Evolutionary conservation across 2,113 vertebrate genomes (phyloP).

Genomic region (Excalfactoria chinensis): DNA sequence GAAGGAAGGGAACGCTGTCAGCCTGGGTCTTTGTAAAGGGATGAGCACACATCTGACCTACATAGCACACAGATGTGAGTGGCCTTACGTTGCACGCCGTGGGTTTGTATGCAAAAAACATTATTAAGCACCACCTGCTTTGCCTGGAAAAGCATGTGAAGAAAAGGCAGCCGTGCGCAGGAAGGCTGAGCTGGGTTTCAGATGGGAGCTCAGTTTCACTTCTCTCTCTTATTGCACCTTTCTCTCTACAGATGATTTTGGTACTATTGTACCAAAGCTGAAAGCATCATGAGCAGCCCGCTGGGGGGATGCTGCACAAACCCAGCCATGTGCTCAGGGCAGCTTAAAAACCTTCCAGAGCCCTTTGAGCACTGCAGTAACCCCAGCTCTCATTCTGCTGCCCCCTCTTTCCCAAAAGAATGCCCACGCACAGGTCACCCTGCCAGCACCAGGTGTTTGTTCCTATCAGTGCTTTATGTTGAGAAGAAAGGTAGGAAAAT

Average conservation of each 20-base stretch:
- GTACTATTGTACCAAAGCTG: not conserved
- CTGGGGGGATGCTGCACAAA: too few species aligned
- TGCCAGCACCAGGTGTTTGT: not conserved
- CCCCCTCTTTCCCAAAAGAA: not conserved
- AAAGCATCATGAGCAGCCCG: not conserved
- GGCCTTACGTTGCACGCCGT: not conserved
- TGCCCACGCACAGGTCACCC: not conserved
- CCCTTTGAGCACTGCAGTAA: not conserved
- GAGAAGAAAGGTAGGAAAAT: not conserved
- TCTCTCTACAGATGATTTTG: not conserved
- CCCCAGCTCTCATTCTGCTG: too few species aligned
- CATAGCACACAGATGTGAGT: slow-evolving; percentile 56
- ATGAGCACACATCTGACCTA: slow-evolving; percentile 62
- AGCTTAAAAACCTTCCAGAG: not conserved
- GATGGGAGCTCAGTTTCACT: rapidly evolving
- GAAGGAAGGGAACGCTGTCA: slow-evolving; percentile 42
- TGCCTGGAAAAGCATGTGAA: not conserved
- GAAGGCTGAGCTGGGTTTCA: not conserved
- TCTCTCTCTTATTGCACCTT: not conserved
- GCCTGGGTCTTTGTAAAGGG: slow-evolving; percentile 37
- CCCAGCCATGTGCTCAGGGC: not conserved
- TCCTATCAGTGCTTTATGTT: not conserved
- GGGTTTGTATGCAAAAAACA: not conserved
- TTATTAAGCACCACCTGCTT: not conserved
- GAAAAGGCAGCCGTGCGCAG: not conserved